phyloP scores from a whole-genome alignment of 1,140 invertebrate genomes.

The Cherax destructor region DNA sequence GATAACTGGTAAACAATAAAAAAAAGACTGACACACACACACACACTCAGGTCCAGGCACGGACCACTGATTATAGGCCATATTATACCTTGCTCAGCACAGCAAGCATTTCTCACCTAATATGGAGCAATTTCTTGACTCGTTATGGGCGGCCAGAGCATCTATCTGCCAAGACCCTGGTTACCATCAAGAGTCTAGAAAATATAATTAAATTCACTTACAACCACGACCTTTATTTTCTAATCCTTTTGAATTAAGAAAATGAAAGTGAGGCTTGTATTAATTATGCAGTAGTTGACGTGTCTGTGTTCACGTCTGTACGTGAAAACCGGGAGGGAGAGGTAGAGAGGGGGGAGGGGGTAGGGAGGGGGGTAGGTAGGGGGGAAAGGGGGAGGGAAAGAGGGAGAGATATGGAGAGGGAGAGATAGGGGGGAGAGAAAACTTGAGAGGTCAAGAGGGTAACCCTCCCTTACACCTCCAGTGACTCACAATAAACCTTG shows the following conservation, averaged over 20 bases:
- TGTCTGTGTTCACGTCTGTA: not conserved
- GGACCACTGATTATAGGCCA: not conserved
- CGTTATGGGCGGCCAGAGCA: too few relatives aligned
- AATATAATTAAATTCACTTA: too few relatives aligned
- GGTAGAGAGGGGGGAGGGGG: not conserved
- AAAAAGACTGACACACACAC: too few relatives aligned
- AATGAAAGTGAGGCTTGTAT: too few relatives aligned
- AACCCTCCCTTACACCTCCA: too few relatives aligned
- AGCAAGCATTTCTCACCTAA: not conserved
- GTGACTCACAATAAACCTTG: not conserved
- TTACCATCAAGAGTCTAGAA: not conserved
- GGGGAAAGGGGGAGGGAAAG: not conserved
- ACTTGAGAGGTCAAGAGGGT: too few relatives aligned
- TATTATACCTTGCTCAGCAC: not conserved
- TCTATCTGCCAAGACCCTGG: not conserved
- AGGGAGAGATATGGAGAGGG: not conserved
- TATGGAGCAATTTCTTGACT: not conserved
- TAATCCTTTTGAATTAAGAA: too few relatives aligned
- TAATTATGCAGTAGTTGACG: not conserved
- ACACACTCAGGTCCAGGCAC: too few relatives aligned
- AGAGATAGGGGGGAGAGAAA: too few relatives aligned
- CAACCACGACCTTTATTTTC: too few relatives aligned
- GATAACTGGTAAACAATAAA: too few relatives aligned
- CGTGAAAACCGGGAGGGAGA: not conserved
- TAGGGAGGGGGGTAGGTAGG: too few relatives aligned